These are phyloP conservation scores for Ochropleura leucogaster DNA, from an alignment of 2,888 invertebrate genomes.

Conservation along the genomic window DNA sequence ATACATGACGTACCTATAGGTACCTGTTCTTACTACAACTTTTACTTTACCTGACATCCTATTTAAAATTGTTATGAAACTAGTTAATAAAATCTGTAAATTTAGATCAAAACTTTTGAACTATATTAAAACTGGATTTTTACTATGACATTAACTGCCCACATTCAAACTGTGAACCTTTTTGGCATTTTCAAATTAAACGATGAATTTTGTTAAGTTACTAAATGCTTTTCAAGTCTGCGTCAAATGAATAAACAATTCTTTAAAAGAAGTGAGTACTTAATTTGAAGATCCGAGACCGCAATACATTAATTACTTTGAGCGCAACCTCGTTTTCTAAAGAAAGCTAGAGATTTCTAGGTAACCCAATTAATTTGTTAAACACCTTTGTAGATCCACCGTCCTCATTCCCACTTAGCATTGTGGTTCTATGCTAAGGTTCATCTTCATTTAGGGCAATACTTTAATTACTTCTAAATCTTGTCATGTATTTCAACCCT, in stretches of 20 bases:
- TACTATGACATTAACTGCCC: conserved; percentile 17
- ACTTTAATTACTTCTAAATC: conserved; percentile 2
- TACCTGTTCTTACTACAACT: conserved; percentile 18
- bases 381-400: conserved; percentile 17
- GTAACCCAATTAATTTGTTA: conserved; percentile 51
- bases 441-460: background rate
- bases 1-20: conserved; percentile 23
- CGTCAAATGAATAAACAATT: conserved; percentile 8
- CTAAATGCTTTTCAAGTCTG: background rate
- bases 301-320: conserved; percentile 39
- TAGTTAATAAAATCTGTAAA: conserved; percentile 12
- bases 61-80: background rate
- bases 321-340: conserved; percentile 34
- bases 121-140: conserved; percentile 12
- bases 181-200: conserved; percentile 4
- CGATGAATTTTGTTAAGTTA: conserved; percentile 9
- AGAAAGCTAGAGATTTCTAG: conserved; percentile 32
- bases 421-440: conserved; percentile 3
- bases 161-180: background rate
- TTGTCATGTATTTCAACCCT: background rate
- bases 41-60: conserved; percentile 22
- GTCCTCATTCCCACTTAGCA: conserved; percentile 19
- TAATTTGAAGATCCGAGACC: conserved; percentile 15
- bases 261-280: background rate
- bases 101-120: conserved; percentile 32